phyloP scores from a whole-genome alignment of 2,113 vertebrate genomes.

The Aptenodytes forsteri region DNA sequence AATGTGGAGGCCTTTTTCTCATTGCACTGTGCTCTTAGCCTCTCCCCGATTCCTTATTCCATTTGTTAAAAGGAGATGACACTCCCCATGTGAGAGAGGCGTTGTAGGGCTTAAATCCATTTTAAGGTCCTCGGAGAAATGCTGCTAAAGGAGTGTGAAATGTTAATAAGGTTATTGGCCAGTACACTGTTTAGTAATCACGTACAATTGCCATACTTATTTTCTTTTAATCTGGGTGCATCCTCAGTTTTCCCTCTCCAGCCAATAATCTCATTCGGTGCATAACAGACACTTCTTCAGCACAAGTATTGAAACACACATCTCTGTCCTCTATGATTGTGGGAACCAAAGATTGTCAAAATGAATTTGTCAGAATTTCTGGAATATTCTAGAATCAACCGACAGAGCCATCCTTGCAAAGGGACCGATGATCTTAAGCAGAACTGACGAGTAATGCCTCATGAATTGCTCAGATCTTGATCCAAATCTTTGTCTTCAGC shows the following conservation, averaged over 20 bases:
- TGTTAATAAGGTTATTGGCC: neutral
- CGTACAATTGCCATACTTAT: neutral
- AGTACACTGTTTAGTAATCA: neutral
- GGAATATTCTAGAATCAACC: constrained; percentile 35
- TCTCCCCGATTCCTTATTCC: neutral
- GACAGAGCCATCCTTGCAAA: constrained; percentile 11
- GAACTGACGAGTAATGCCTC: neutral
- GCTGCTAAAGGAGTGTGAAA: neutral
- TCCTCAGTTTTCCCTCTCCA: neutral
- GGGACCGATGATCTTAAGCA: neutral
- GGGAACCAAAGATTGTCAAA: neutral
- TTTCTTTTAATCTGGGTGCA: neutral
- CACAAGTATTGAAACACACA: neutral
- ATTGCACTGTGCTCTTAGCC: neutral
- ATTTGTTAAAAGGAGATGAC: neutral
- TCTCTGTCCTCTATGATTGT: neutral
- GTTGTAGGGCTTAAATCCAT: neutral
- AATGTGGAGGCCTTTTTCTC: neutral
- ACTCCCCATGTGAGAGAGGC: neutral
- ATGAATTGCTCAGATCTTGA: neutral
- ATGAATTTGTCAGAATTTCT: neutral
- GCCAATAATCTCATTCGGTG: neutral
- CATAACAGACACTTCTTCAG: neutral
- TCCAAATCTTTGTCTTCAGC: constrained; percentile 21
- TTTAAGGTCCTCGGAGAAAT: neutral